Evolutionary conservation across 2,113 vertebrate species (phyloP), one percentile per base, ranked within the genome.

Genomic region (Danionella cerebrum): DNA sequence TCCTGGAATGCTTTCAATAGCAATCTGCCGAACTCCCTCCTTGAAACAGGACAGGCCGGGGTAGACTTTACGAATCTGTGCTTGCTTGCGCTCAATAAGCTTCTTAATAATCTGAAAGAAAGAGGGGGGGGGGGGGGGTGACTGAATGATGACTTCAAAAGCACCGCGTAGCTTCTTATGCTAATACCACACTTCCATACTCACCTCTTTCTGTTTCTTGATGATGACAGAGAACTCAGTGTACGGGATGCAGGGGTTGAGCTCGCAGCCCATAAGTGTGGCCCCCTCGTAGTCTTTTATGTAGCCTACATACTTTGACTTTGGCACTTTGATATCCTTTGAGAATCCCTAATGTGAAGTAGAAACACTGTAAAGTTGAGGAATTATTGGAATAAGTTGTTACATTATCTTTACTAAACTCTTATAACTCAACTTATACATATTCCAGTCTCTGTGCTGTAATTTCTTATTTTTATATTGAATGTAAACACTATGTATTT

Each of bases 261-360:
- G 88, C 71, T 98, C 96, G 77, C 96, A 99, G 58, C 96, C 96
- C 96, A 98, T 99, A 72, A 99, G 88, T 0, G 96, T 99, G 74
- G 96, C 96, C 55, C 96, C 96, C 82, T 99, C 96, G 65, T 98
- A 99, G 80, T 99, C 96, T 73, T 99, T 99, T 80, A 99, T 99
- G 78, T 98, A 98, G 76, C 96, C 96, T 77, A 97, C 90, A 24
- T 98, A 99, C 78, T 96, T 95, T 74, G 90, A 88, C 85, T 94
- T 98, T 72, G 94, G 91, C 76, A 99, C 94, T 87, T 98, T 99
- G 78, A 99, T 99, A 79, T 99, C 96, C 87, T 99, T 99, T 76
- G 96, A 99, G 78, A 99, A 99, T 78, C 96, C 96, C 96, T 75
- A 38, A 14, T 19, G 66, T 9, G 9, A 16, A 48, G 44, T 16